These are phyloP conservation scores for Cryptus armator DNA, from an alignment of 2,888 invertebrate genomes.

Conservation along the genomic window DNA sequence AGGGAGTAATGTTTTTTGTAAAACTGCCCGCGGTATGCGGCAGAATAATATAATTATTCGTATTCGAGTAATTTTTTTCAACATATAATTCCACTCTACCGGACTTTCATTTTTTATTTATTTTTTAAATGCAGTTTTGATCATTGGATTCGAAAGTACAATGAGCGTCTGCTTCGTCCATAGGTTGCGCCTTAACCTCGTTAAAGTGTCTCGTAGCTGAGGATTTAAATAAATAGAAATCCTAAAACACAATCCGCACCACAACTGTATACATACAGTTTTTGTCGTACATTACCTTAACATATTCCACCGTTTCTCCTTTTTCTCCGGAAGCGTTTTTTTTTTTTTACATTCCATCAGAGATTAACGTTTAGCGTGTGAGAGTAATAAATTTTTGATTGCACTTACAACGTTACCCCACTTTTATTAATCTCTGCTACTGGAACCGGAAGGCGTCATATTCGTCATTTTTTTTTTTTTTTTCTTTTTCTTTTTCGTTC, in stretches of 20 bases:
- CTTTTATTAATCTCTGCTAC: conserved; percentile 29
- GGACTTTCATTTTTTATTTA: too few species aligned
- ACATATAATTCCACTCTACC: too few species aligned
- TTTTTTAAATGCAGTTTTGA: too few species aligned
- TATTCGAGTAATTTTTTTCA: too few species aligned
- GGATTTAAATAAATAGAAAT: background rate
- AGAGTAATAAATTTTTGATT: conserved; percentile 39
- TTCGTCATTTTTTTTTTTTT: background rate
- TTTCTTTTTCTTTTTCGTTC: conserved; percentile 7
- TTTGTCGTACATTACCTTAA: background rate
- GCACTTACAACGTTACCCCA: conserved; percentile 3
- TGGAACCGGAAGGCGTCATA: background rate
- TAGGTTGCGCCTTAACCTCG: too few species aligned
- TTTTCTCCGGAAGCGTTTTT: background rate
- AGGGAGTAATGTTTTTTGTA: too few species aligned
- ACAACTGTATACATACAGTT: background rate
- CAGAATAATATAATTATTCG: too few species aligned
- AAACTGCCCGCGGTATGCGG: too few species aligned
- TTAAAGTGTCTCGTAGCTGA: background rate
- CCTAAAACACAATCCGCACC: background rate
- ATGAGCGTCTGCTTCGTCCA: too few species aligned
- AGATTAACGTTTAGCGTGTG: conserved; percentile 27
- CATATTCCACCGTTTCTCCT: conserved; percentile 3
- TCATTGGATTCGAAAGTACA: too few species aligned
- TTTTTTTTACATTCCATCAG: background rate